Conservation (phyloP, 2,797 vertebrate genomes). For the Acrossocheilus wenchowensis region DNA sequence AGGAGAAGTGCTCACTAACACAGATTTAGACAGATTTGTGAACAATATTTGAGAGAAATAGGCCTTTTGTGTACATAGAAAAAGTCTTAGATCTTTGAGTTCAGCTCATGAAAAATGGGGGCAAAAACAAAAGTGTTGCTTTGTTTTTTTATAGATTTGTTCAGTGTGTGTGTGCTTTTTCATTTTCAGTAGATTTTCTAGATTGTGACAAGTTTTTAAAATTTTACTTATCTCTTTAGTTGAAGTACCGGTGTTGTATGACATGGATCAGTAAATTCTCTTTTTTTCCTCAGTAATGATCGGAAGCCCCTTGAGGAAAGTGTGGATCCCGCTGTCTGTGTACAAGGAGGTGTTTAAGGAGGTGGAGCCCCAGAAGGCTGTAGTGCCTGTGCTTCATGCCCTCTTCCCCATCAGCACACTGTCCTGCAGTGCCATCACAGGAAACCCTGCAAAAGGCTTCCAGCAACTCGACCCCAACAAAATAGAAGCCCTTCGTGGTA, state of each 20-base stretch:
- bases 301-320: constrained; percentile 47
- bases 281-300: constrained; percentile 50
- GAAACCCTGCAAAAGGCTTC: constrained; percentile 30
- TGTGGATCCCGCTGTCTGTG: constrained; percentile 46
- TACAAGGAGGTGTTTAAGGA: constrained; percentile 53
- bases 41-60: too few species aligned
- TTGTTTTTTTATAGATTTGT: too few species aligned
- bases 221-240: neutral
- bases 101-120: too few species aligned
- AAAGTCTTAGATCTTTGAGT: too few species aligned
- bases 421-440: constrained; percentile 37
- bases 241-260: neutral
- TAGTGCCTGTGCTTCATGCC: constrained; percentile 40
- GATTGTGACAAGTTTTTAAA: too few species aligned
- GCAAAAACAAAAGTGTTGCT: too few species aligned
- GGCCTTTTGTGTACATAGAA: too few species aligned
- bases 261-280: neutral
- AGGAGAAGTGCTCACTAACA: too few species aligned
- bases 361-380: constrained; percentile 46
- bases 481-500: constrained; percentile 57
- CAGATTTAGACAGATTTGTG: too few species aligned
- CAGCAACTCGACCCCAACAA: constrained; percentile 51
- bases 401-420: constrained; percentile 51
- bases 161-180: too few species aligned
- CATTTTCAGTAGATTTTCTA: too few species aligned